Evolutionary conservation across 1,140 invertebrate species (phyloP).

Genomic region (Lerema accius): DNA sequence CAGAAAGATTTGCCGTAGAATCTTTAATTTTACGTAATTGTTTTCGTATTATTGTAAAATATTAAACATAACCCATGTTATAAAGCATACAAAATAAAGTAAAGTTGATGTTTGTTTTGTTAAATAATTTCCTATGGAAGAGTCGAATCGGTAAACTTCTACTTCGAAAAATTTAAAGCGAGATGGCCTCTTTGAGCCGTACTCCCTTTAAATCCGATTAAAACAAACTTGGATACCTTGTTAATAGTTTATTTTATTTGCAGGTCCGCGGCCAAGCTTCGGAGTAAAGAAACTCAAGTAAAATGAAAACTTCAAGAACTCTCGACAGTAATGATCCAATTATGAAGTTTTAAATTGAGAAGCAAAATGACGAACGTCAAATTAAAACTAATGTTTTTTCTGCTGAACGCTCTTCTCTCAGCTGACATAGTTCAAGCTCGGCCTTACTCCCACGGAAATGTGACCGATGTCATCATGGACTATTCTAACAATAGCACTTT

Average conservation of each 20-base stretch:
- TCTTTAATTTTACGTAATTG: too few relatives aligned
- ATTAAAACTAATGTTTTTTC: slow-evolving; percentile 75
- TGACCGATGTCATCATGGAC: slow-evolving; percentile 57
- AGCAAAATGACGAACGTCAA: slow-evolving; percentile 61
- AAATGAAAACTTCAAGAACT: slow-evolving; percentile 26
- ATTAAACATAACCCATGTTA: too few relatives aligned
- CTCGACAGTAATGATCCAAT: slow-evolving; percentile 16
- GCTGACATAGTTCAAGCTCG: slow-evolving; percentile 63
- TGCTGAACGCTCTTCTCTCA: slow-evolving; percentile 66
- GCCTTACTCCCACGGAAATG: slow-evolving; percentile 58
- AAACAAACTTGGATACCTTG: slow-evolving; percentile 43
- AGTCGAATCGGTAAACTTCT: slow-evolving; percentile 3
- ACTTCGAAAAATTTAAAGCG: slow-evolving; percentile 27
- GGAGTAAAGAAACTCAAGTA: slow-evolving; percentile 29
- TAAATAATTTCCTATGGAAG: not conserved
- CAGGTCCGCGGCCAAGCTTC: slow-evolving; percentile 45
- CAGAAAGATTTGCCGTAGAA: too few relatives aligned
- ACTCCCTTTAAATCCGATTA: slow-evolving; percentile 39
- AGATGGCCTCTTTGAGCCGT: slow-evolving; percentile 10
- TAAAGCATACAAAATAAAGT: slow-evolving; percentile 8
- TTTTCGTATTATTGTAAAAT: too few relatives aligned
- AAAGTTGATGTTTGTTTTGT: too few relatives aligned
- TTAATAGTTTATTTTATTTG: slow-evolving; percentile 58
- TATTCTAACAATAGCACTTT: slow-evolving; percentile 59
- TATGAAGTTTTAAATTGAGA: slow-evolving; percentile 22